Evolutionary conservation across 2,113 vertebrate genomes (phyloP).

Genomic region (Fulmarus glacialis): DNA sequence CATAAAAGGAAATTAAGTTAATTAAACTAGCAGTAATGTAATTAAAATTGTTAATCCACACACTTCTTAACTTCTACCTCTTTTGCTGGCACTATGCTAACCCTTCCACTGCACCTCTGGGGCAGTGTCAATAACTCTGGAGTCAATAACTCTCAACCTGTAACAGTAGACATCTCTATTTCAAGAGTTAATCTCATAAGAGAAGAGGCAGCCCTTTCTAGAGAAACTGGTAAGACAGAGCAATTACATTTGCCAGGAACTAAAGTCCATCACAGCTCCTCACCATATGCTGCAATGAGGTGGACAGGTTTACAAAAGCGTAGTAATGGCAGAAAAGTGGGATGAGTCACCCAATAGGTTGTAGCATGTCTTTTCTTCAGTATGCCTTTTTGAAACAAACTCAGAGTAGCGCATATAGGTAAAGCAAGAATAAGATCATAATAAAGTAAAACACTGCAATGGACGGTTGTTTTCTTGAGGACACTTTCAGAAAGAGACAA

Average conservation of each 20-base stretch:
- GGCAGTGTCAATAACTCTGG: neutral
- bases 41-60: neutral
- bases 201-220: neutral
- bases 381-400: neutral
- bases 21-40: neutral
- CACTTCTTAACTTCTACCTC: neutral
- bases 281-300: fast-evolving
- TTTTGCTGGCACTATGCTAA: neutral
- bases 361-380: neutral
- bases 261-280: neutral
- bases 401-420: neutral
- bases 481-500: neutral
- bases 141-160: neutral
- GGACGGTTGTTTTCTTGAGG: neutral
- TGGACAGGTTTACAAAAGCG: neutral
- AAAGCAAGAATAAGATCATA: neutral
- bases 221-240: neutral
- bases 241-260: neutral
- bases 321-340: neutral
- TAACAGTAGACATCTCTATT: neutral
- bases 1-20: neutral
- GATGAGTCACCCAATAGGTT: neutral
- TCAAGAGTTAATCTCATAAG: neutral
- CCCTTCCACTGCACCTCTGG: neutral
- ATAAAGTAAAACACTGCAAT: neutral